phyloP scores from a whole-genome alignment of 2,113 vertebrate genomes.

The Trinectes maculatus region DNA sequence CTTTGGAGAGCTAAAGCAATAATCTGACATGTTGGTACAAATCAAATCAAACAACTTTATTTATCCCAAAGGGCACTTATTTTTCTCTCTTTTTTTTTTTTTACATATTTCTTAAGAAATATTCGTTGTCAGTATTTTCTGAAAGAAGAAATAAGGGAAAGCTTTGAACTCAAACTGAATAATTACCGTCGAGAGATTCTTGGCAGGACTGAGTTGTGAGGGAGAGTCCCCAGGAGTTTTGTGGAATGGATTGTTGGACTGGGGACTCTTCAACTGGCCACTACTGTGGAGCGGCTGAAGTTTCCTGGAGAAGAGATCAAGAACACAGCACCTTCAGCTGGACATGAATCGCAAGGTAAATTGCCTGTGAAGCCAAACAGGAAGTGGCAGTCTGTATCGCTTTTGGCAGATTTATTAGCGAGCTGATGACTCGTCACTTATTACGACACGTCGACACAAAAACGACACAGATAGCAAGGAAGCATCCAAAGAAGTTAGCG shows the following conservation, averaged over 20 bases:
- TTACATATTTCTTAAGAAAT: no score
- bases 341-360: slow-evolving; percentile 31
- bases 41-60: no score
- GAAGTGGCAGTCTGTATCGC: slow-evolving; percentile 20
- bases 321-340: slow-evolving; percentile 55
- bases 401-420: slow-evolving; percentile 32
- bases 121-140: slow-evolving; percentile 7
- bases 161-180: slow-evolving; percentile 37
- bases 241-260: slow-evolving; percentile 80
- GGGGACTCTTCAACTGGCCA: slow-evolving; percentile 80
- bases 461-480: not conserved
- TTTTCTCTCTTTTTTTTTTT: no score
- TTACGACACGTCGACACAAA: not conserved
- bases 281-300: slow-evolving; percentile 77
- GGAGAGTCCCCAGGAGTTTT: slow-evolving; percentile 81
- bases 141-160: slow-evolving; percentile 6
- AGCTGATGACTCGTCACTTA: slow-evolving; percentile 20
- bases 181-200: slow-evolving; percentile 81
- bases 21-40: not conserved
- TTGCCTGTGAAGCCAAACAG: slow-evolving; percentile 43
- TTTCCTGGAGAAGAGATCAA: slow-evolving; percentile 78
- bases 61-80: no score
- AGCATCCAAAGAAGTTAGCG: slow-evolving; percentile 26
- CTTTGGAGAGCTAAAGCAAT: not conserved
- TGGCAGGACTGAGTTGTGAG: slow-evolving; percentile 82